Evolutionary conservation across 2,797 vertebrate species (phyloP).

Genomic region (Euthynnus affinis): DNA sequence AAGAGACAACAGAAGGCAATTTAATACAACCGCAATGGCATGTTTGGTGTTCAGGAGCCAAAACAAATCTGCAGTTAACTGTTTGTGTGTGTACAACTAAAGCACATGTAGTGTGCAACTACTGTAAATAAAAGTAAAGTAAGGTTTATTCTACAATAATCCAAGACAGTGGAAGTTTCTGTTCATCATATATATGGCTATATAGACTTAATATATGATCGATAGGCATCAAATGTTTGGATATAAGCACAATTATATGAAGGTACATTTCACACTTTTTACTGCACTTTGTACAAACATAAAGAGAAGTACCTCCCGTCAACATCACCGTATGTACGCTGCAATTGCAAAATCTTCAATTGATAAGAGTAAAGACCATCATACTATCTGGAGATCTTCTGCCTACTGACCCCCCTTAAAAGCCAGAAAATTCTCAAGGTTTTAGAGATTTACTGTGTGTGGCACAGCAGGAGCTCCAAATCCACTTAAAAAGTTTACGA

Average conservation of each 20-base stretch:
- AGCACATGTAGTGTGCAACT: background rate
- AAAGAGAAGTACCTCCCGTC: background rate
- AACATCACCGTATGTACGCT: background rate
- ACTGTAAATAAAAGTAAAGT: background rate
- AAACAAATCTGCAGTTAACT: background rate
- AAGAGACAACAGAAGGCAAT: slow-evolving; percentile 4
- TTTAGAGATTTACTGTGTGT: background rate
- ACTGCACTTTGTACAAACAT: background rate
- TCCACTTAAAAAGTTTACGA: background rate
- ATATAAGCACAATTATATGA: no score
- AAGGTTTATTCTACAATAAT: background rate
- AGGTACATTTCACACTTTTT: background rate
- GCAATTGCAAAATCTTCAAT: background rate
- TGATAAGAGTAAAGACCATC: background rate
- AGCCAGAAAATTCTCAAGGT: no score
- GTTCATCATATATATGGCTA: no score
- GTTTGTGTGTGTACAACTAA: background rate
- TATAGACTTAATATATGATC: background rate
- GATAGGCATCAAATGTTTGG: no score
- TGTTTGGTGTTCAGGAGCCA: background rate
- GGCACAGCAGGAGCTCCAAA: background rate
- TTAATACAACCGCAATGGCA: background rate
- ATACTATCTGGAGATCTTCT: no score
- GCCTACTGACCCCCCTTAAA: no score
- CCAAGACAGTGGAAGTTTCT: no score